Conservation (phyloP, 2,797 vertebrate genomes). For the Naso thynnoides region DNA sequence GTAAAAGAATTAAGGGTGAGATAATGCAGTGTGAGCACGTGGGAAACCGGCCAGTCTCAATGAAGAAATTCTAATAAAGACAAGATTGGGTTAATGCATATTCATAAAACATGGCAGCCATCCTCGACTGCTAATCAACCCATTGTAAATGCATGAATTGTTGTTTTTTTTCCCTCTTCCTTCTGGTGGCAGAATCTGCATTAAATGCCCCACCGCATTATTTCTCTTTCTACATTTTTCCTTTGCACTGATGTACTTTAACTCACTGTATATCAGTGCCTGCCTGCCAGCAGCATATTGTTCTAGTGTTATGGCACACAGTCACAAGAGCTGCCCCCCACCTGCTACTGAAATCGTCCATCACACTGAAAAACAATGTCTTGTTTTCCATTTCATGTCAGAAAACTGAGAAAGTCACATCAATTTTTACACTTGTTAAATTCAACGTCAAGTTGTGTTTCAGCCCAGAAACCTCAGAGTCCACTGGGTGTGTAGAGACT, state of each 20-base stretch:
- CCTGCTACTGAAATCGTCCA: conserved; percentile 23
- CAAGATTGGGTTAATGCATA: conserved; percentile 47
- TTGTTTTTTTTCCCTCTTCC: conserved; percentile 18
- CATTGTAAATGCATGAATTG: conserved; percentile 57
- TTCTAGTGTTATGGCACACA: conserved; percentile 26
- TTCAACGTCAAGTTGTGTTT: conserved; percentile 20
- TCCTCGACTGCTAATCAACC: conserved; percentile 55
- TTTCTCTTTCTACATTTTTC: conserved; percentile 20
- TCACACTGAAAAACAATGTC: conserved; percentile 14
- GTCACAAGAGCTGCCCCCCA: conserved; percentile 13
- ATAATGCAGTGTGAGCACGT: conserved; percentile 23
- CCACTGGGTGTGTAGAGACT: conserved; percentile 10
- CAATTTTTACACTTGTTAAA: background rate
- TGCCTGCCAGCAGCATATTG: conserved; percentile 12
- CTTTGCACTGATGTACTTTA: conserved; percentile 25
- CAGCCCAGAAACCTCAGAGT: background rate
- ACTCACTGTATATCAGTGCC: conserved; percentile 20
- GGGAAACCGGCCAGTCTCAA: conserved; percentile 34
- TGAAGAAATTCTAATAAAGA: conserved; percentile 43
- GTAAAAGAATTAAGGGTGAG: conserved; percentile 51
- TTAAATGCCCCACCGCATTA: conserved; percentile 30
- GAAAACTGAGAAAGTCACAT: conserved; percentile 4
- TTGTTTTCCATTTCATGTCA: conserved; percentile 26
- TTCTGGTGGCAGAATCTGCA: conserved; percentile 23
- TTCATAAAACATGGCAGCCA: conserved; percentile 56